phyloP scores from a whole-genome alignment of 2,888 invertebrate genomes.

The Lamproptera curius region DNA sequence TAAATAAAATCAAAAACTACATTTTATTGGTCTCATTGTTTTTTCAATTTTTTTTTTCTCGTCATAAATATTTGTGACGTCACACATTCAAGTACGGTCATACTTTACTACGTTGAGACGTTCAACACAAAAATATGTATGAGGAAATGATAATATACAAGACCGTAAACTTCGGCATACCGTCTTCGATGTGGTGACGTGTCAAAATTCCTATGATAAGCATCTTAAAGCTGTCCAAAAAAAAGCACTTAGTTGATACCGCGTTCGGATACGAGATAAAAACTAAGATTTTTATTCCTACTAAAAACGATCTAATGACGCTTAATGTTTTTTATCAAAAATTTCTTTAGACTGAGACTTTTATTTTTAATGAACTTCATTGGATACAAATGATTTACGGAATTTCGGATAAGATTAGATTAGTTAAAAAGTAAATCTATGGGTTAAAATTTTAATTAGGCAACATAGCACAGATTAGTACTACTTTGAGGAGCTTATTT shows the following conservation, averaged over 20 bases:
- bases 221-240: not conserved
- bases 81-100: too few relatives aligned
- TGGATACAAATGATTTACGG: conserved; percentile 9
- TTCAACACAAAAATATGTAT: too few relatives aligned
- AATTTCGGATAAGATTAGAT: conserved; percentile 10
- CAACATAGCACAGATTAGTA: too few relatives aligned
- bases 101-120: too few relatives aligned
- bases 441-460: not conserved
- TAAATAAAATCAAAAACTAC: too few relatives aligned
- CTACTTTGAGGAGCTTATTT: too few relatives aligned
- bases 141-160: too few relatives aligned
- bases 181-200: too few relatives aligned
- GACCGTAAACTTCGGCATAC: too few relatives aligned
- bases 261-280: conserved; percentile 11
- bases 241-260: conserved; percentile 7
- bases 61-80: too few relatives aligned
- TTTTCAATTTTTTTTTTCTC: too few relatives aligned
- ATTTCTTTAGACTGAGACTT: not conserved
- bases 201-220: conserved; percentile 3
- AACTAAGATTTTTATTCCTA: conserved; percentile 3
- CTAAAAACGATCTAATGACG: conserved; percentile 15
- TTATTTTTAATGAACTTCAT: conserved; percentile 2
- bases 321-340: conserved; percentile 17
- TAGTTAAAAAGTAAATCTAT: not conserved
- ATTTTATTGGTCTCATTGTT: too few relatives aligned